These are phyloP conservation scores for Drosophila hawaiiensis DNA, from an alignment of 2,888 invertebrate genomes.

Conservation along the genomic window DNA sequence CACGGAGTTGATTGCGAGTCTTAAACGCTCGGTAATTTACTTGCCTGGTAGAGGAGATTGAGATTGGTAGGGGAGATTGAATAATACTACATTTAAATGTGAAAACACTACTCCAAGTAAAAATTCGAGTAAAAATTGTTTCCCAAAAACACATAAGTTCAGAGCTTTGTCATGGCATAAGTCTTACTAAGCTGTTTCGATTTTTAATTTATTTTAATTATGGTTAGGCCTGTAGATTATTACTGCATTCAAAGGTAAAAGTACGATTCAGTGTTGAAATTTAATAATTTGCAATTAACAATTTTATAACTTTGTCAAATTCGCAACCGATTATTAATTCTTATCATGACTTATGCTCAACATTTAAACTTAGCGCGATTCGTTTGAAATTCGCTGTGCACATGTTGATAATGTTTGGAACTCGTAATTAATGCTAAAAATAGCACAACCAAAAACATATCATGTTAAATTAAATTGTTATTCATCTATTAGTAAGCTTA, in stretches of 20 bases:
- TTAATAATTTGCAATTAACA: neutral
- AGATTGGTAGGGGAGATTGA: neutral
- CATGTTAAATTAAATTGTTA: neutral
- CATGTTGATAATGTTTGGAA: neutral
- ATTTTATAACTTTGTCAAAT: neutral
- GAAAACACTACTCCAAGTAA: neutral
- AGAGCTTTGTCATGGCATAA: neutral
- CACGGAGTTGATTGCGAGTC: constrained; percentile 26
- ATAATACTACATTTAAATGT: neutral
- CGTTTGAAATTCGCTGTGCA: neutral
- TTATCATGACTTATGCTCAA: neutral
- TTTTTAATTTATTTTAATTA: neutral
- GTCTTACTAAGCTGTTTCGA: neutral
- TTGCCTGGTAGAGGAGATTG: neutral
- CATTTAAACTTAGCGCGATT: neutral
- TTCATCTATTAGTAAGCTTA: neutral
- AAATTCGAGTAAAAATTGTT: neutral
- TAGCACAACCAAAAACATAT: neutral
- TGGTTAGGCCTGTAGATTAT: neutral
- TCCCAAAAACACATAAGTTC: neutral
- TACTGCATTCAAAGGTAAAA: neutral
- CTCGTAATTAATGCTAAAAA: neutral
- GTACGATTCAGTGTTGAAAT: neutral
- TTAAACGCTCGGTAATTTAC: constrained; percentile 9
- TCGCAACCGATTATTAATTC: constrained; percentile 1